Conservation (phyloP, 2,797 vertebrate genomes). For the Sebastes umbrosus region DNA sequence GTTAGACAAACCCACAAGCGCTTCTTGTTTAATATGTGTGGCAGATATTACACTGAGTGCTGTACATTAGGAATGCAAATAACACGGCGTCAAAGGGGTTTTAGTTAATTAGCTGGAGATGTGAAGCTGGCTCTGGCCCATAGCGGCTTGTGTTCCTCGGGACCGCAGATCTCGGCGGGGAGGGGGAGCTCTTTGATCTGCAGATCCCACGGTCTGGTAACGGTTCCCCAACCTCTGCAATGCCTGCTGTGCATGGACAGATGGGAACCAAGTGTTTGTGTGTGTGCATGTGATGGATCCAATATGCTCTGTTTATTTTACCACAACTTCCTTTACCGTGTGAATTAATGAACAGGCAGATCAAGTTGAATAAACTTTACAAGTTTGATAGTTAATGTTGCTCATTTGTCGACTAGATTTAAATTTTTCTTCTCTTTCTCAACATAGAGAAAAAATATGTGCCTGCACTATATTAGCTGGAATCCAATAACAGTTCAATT, state of each 20-base stretch:
- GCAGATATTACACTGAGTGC: slow-evolving; percentile 57
- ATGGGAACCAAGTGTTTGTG: slow-evolving; percentile 34
- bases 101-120: slow-evolving; percentile 75
- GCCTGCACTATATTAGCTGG: not conserved
- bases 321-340: not conserved
- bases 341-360: not conserved
- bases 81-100: slow-evolving; percentile 57
- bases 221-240: slow-evolving; percentile 44
- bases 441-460: not conserved
- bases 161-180: slow-evolving; percentile 49
- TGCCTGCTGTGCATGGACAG: slow-evolving; percentile 38
- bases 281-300: slow-evolving; percentile 14
- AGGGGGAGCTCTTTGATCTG: slow-evolving; percentile 68
- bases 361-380: not conserved
- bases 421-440: not conserved
- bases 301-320: slow-evolving; percentile 20
- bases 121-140: slow-evolving; percentile 59
- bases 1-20: slow-evolving; percentile 70
- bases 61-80: slow-evolving; percentile 74
- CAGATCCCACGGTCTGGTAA: slow-evolving; percentile 67
- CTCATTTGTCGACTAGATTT: not conserved
- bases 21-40: slow-evolving; percentile 68
- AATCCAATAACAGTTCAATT: not conserved
- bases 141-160: slow-evolving; percentile 57
- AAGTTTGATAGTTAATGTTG: not conserved